Base-by-base conservation (phyloP, 2,888 invertebrate genomes). In the Agrotis ipsilon region DNA sequence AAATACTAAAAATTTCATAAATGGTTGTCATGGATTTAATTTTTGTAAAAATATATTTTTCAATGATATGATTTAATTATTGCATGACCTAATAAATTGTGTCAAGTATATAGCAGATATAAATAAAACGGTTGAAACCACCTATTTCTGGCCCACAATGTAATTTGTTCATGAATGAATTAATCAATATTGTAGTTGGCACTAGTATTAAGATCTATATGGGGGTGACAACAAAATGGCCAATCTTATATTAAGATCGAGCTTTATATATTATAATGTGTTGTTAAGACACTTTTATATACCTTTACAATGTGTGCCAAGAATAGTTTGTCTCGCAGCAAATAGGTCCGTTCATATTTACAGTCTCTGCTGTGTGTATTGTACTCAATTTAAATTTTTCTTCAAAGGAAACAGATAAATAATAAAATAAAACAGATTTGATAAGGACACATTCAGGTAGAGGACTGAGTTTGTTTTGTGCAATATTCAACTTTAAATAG, bases 21-120 rank as follows among this genome's bases (percentile, higher is more conserved):
- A 66, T 57, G 14, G 18, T 75, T 87, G 87, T 87, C 86, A 87
- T 87, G 87, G 86, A 82, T 82, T 55, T 13, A 16, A 64, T 67
- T 66, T 67, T 74, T 82, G 74, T 76, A 76, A 86, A 79, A 85
- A 76, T 81, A 77, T 85, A 80, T 78, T 80, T 27, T 73, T 78
- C 65, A 77, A 79, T 84, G 80, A 85, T 86, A 86, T 86, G 87
- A 86, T 81, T 80, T 70, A 16, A 79, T 87, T 86, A 86, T 84
- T 86, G 86, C 83, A 74, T 70, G 64, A 70, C 63, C 60, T 75
- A 73, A 71, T 68, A 70, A 59, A 68, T 66, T 73, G 48, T 51
- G 32, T 75, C 60, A 60, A 67, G 9, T 51, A 70, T 21, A 70
- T 16, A 32, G 19, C 57, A 51, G 46, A 79, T 66, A 68, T 49